Conservation (phyloP, 1,140 invertebrate genomes). For the Papilio helenus region DNA sequence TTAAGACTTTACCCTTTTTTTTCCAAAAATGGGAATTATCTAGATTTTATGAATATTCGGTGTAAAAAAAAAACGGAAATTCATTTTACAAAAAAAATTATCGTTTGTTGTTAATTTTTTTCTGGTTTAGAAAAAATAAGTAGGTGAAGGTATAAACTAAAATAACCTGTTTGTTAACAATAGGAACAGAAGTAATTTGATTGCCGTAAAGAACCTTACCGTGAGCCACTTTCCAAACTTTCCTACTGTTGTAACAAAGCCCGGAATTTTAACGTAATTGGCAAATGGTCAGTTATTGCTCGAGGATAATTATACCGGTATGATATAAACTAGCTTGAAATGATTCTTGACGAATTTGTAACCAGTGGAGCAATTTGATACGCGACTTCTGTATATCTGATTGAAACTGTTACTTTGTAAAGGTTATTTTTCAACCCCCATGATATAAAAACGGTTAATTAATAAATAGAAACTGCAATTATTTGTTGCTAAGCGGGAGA, state of each 20-base stretch:
- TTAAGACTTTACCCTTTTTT: too few relatives aligned
- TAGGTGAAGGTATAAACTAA: too few relatives aligned
- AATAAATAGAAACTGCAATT: background rate
- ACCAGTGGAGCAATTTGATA: background rate
- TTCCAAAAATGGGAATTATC: too few relatives aligned
- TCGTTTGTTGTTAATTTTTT: background rate
- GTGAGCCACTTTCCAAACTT: too few relatives aligned
- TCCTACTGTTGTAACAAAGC: background rate
- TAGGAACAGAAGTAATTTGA: too few relatives aligned
- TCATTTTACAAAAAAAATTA: too few relatives aligned
- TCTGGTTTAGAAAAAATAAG: too few relatives aligned
- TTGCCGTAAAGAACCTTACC: too few relatives aligned
- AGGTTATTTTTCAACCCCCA: background rate
- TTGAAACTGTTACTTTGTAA: background rate
- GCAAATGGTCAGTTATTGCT: slow-evolving; percentile 26
- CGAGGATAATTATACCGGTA: slow-evolving; percentile 32
- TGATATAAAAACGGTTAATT: too few relatives aligned
- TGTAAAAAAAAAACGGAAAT: too few relatives aligned
- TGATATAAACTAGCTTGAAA: background rate
- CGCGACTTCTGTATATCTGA: background rate
- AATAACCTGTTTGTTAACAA: too few relatives aligned
- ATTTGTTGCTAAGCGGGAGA: background rate
- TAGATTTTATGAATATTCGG: too few relatives aligned
- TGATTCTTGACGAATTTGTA: slow-evolving; percentile 22
- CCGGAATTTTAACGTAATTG: slow-evolving; percentile 17